Conservation (phyloP, 2,113 vertebrate genomes). For the Pipra filicauda region DNA sequence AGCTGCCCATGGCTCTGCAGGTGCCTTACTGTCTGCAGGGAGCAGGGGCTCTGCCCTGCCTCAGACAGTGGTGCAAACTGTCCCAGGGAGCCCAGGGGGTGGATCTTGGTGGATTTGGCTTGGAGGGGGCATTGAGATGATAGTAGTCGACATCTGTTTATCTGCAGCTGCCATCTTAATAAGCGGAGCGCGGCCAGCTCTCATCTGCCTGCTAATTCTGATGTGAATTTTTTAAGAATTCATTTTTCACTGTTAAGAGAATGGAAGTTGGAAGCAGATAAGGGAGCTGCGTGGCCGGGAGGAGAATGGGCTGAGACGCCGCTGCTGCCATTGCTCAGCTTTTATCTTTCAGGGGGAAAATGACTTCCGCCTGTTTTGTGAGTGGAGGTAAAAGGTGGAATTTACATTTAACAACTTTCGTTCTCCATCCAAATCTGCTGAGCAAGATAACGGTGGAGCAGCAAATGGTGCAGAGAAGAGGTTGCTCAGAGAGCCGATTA, state of each 20-base stretch:
- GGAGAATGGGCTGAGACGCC: conserved; percentile 26
- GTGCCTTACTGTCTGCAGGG: background rate
- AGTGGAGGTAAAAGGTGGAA: conserved; percentile 67
- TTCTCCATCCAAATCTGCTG: conserved; percentile 63
- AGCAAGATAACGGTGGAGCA: conserved; percentile 45
- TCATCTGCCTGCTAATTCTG: conserved; percentile 56
- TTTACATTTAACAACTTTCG: conserved; percentile 63
- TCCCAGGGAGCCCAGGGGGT: background rate
- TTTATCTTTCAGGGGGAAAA: conserved; percentile 61
- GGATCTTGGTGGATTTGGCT: conserved; percentile 21
- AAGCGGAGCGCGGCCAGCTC: conserved; percentile 4
- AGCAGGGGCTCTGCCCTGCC: fast-evolving
- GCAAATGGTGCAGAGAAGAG: conserved; percentile 64
- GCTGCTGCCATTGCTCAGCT: conserved; percentile 51
- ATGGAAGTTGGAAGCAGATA: conserved; percentile 51
- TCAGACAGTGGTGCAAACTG: fast-evolving
- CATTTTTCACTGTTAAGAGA: conserved; percentile 59
- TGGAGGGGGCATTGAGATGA: conserved; percentile 38
- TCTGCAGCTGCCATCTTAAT: conserved; percentile 62
- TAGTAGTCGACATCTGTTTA: conserved; percentile 54
- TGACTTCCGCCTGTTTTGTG: conserved; percentile 39
- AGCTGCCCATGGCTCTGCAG: fast-evolving
- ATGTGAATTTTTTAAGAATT: conserved; percentile 60
- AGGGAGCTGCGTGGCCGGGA: conserved; percentile 3
- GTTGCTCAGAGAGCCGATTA: conserved; percentile 46